phyloP scores from a whole-genome alignment of 2,113 vertebrate genomes.

The Turdus rufiventris region DNA sequence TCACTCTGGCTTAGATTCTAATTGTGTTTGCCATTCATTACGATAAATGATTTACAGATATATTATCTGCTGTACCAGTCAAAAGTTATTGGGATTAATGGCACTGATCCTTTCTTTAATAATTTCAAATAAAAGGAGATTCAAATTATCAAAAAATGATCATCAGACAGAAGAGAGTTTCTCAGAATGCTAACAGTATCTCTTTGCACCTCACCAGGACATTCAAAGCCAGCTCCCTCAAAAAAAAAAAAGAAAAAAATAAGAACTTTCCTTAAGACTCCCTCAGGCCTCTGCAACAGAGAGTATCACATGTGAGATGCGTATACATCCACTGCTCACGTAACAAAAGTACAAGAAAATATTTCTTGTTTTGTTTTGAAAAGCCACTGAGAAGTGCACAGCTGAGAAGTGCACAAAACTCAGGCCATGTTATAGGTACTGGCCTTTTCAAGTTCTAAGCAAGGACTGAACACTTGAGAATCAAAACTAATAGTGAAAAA shows the following conservation, averaged over 20 bases:
- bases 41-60: not conserved
- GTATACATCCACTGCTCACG: not conserved
- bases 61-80: not conserved
- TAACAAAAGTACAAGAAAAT: not conserved
- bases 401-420: not conserved
- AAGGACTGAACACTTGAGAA: not conserved
- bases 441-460: not conserved
- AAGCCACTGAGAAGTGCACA: not conserved
- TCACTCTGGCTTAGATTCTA: not conserved
- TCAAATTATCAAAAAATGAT: not conserved
- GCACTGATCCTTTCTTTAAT: not conserved
- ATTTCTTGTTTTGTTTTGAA: not conserved
- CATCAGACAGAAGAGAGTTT: not conserved
- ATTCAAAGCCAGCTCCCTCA: not conserved
- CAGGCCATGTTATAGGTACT: fast-evolving
- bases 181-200: not conserved
- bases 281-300: fast-evolving
- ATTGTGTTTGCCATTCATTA: not conserved
- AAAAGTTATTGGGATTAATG: not conserved
- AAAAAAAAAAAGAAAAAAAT: fast-evolving
- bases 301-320: not conserved
- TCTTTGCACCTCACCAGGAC: not conserved
- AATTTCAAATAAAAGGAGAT: not conserved
- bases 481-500: not conserved
- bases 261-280: not conserved